Evolutionary conservation across 1,140 invertebrate species (phyloP), one percentile per base, ranked within the genome.

Genomic region (Drosophila kepulauana): DNA sequence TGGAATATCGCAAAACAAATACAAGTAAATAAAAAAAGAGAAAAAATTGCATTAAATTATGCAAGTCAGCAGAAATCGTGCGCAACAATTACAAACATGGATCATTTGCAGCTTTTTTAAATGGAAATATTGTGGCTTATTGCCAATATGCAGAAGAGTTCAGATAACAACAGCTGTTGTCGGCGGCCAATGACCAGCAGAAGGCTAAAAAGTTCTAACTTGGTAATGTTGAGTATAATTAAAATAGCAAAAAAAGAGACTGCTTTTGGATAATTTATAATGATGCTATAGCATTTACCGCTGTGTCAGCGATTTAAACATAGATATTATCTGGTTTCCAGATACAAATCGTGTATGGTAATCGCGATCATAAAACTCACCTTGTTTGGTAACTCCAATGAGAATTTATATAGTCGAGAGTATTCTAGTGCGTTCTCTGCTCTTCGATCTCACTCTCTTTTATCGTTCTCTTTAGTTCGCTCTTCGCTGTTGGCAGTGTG

Each of bases 31-130:
- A 25, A 35, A 75, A 20, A 62, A 46, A 25, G 3, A 25, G 45
- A 8, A 8, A 58, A 48, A 58, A 45, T 41, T 11, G 16, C 46
- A 33, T 30, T 49, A 5, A 10, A 63, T 35, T 54, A 70, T 63
- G 49, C 67, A 70, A 70, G 51, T 49, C 57, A 62, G 61, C 51
- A 67, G 16, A 66, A 46, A 30, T 43, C 38, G 58, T 64, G 30
- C 20, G n/a, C 64, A 61, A 65, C 35, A 74, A 46, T 62, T 35
- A 64, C 41, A 70, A 63, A 59, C 66, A 62, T 56, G 63, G 49
- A 73, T 76, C 74, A 66, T 61, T 56, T 75, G 70, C 69, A 77
- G 25, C 20, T 81, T 62, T 57, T 52, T 57, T 52, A 74, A 65
- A 51, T 68, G 69, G 51, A 79, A 76, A 66, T 73, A 15, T 51